Evolutionary conservation across 2,113 vertebrate species (phyloP).

Genomic region (Felis chaus): DNA sequence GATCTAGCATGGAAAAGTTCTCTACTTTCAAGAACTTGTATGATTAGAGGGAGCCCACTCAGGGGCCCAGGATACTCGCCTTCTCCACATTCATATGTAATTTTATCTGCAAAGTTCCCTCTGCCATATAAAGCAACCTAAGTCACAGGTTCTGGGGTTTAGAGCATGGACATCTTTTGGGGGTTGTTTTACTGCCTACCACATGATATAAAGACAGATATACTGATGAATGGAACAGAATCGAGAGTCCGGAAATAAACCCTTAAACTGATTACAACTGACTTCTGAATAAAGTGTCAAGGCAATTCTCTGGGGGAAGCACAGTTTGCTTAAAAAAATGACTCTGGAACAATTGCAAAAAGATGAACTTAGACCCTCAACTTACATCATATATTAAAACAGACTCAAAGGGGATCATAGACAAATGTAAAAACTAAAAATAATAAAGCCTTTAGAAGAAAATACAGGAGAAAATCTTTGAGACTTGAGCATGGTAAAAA

Average conservation of each 20-base stretch:
- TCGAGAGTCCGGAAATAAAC: background rate
- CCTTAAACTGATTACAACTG: background rate
- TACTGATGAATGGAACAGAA: background rate
- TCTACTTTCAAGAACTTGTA: background rate
- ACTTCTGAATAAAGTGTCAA: background rate
- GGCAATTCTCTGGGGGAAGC: background rate
- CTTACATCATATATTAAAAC: background rate
- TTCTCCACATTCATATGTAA: background rate
- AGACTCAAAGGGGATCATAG: background rate
- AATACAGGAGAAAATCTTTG: background rate
- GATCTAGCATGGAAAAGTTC: background rate
- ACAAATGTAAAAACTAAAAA: background rate
- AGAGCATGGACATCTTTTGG: background rate
- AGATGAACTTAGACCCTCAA: background rate
- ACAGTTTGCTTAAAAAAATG: background rate
- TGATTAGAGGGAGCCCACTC: background rate
- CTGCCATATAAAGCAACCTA: background rate
- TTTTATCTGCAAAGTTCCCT: background rate
- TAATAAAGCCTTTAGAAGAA: background rate
- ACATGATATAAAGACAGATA: background rate
- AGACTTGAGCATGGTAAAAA: background rate
- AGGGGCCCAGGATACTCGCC: background rate
- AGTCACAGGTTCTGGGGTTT: background rate
- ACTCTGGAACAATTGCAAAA: background rate
- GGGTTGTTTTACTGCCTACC: background rate